These are phyloP conservation scores for Sebastes minor DNA, from an alignment of 2,797 vertebrate species.

Conservation along the genomic window DNA sequence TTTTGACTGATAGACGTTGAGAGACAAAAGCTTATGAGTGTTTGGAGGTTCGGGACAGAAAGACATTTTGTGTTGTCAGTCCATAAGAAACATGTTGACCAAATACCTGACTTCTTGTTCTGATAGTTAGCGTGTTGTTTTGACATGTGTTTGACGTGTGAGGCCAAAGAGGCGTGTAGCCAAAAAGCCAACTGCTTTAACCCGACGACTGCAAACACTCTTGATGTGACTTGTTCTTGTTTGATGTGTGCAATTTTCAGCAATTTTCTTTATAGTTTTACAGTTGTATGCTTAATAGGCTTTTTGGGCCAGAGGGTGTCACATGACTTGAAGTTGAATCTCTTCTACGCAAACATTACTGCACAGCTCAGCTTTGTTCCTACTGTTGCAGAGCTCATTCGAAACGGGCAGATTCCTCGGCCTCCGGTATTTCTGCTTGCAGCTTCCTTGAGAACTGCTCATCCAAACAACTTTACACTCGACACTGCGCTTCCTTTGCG, in stretches of 20 bases:
- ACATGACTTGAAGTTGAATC: not conserved
- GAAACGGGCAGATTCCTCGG: no score
- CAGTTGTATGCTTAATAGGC: not conserved
- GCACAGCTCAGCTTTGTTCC: no score
- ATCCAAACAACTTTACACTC: no score
- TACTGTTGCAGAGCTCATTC: no score
- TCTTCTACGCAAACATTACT: not conserved
- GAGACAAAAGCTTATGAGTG: not conserved
- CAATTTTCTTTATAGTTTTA: not conserved
- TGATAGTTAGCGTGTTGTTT: not conserved
- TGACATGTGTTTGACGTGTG: not conserved
- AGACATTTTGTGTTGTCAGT: not conserved
- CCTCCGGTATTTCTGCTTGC: no score
- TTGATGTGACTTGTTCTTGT: not conserved
- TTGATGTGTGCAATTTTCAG: not conserved
- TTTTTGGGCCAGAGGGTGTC: not conserved
- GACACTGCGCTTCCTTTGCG: no score
- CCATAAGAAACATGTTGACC: not conserved
- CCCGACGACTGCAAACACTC: not conserved
- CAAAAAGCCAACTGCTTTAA: not conserved
- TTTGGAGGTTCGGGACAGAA: not conserved
- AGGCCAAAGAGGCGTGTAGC: not conserved
- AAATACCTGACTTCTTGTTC: not conserved
- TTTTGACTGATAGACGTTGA: not conserved
- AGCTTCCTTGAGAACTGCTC: no score